Evolutionary conservation across 92 coral and sea anemone species (phyloP), one percentile per base, ranked within the genome.

Genomic region (Meandrina meandrites): DNA sequence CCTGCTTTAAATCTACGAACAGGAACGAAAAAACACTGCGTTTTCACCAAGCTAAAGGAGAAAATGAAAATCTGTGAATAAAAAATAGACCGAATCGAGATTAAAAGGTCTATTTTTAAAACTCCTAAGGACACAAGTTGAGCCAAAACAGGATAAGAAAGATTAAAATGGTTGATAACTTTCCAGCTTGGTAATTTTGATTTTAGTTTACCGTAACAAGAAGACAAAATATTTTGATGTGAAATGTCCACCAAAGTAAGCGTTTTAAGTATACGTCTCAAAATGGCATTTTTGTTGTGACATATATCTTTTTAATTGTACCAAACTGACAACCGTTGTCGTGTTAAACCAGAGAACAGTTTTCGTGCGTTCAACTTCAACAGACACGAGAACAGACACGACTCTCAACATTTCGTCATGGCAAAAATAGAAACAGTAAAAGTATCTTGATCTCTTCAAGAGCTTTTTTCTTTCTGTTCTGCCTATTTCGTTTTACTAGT

Each of bases 211-310:
- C 42, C 78, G 5, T 14, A 40, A 36, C 78, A 1, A 22, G n/a
- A 71, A 73, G 78, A 36, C 78, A 73, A 35, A 73, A 73, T 40
- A 71, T 73, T 36, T 73, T 73, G 5, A 36, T 73, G 6, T 73
- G n/a, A 40, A 37, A 68, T 0, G 27, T 37, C 4, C 5, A 73
- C 28, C 0, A 5, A 9, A 1, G 35, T 11, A 27, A 10, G 71
- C 17, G 24, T 62, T 24, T 24, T 5, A 34, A 71, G 76, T 36
- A 71, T 71, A n/a, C 34, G 35, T 71, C 76, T 71, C 37, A 71
- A 71, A 17, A 31, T 36, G 76, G 19, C 47, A 31, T 17, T 36
- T 71, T 62, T 36, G n/a, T n/a, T n/a, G n/a, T 71, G 32, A 5
- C 22, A 36, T 21, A 22, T 73, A 18, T 37, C 50, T 19, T 73